phyloP scores from a whole-genome alignment of 2,888 invertebrate species.

The Stictocephala bisonia region DNA sequence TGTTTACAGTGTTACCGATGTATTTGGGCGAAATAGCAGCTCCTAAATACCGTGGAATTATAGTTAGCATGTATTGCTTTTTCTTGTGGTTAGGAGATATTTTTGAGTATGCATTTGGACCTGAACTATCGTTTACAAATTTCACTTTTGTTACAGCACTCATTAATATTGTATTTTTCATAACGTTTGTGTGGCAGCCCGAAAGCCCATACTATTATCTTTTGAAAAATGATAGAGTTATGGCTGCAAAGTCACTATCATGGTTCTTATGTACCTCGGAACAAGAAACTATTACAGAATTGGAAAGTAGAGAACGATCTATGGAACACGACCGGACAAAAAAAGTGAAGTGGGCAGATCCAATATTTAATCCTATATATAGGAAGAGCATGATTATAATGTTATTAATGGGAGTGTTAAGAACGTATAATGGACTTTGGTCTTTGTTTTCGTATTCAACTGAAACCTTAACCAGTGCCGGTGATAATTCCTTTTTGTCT shows the following conservation, averaged over 20 bases:
- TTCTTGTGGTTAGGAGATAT: conserved; percentile 49
- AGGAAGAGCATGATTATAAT: not conserved
- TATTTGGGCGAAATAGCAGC: no score
- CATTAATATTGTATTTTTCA: conserved; percentile 66
- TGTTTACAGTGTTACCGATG: no score
- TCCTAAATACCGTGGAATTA: no score
- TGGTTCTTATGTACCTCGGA: not conserved
- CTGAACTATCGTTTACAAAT: conserved; percentile 62
- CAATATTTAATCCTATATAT: not conserved
- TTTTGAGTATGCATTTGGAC: conserved; percentile 45
- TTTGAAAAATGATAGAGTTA: conserved; percentile 65
- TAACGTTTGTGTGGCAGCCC: conserved; percentile 69
- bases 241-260: not conserved
- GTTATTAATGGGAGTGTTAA: not conserved
- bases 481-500: not conserved
- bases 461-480: not conserved
- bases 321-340: not conserved
- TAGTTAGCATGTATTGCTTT: conserved; percentile 49
- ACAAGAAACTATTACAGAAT: not conserved
- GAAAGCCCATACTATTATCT: conserved; percentile 72
- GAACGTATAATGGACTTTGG: not conserved
- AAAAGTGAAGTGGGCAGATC: not conserved
- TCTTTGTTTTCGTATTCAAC: not conserved
- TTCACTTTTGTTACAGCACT: conserved; percentile 64
- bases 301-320: not conserved